Evolutionary conservation across 2,888 invertebrate genomes (phyloP).

Genomic region (Cordilura impudica): DNA sequence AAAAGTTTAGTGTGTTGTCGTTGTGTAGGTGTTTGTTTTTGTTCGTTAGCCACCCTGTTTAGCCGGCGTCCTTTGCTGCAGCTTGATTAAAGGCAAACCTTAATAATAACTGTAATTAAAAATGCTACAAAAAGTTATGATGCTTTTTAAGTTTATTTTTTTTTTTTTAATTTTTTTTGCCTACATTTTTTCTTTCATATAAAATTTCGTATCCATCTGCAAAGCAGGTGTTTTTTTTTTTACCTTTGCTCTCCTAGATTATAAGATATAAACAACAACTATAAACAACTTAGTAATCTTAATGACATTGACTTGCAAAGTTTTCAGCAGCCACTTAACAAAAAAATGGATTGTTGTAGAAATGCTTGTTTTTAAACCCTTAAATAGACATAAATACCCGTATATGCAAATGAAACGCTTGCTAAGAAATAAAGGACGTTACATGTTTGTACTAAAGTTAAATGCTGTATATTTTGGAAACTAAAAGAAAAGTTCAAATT

Average conservation of each 20-base stretch:
- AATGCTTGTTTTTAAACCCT: too few relatives aligned
- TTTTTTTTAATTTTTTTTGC: neutral
- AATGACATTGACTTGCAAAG: slow-evolving; percentile 22
- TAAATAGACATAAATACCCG: too few relatives aligned
- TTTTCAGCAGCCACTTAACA: slow-evolving; percentile 35
- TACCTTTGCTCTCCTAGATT: neutral
- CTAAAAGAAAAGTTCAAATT: too few relatives aligned
- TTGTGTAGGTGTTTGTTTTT: neutral
- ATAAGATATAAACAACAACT: too few relatives aligned
- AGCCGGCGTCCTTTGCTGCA: neutral
- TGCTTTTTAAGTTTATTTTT: neutral
- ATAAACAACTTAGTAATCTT: slow-evolving; percentile 44
- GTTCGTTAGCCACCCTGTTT: slow-evolving; percentile 21
- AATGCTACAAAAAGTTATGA: neutral
- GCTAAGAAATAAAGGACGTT: too few relatives aligned
- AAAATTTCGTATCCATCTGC: neutral
- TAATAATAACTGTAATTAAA: slow-evolving; percentile 48
- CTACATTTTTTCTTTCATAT: neutral
- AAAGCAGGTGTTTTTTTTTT: neutral
- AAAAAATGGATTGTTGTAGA: too few relatives aligned
- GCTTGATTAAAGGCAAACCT: slow-evolving; percentile 1
- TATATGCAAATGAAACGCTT: too few relatives aligned
- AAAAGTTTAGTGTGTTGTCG: slow-evolving; percentile 1
- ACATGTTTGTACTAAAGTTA: too few relatives aligned
- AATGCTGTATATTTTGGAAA: too few relatives aligned